phyloP scores from a whole-genome alignment of 2,113 vertebrate species.

The Gobius niger region DNA sequence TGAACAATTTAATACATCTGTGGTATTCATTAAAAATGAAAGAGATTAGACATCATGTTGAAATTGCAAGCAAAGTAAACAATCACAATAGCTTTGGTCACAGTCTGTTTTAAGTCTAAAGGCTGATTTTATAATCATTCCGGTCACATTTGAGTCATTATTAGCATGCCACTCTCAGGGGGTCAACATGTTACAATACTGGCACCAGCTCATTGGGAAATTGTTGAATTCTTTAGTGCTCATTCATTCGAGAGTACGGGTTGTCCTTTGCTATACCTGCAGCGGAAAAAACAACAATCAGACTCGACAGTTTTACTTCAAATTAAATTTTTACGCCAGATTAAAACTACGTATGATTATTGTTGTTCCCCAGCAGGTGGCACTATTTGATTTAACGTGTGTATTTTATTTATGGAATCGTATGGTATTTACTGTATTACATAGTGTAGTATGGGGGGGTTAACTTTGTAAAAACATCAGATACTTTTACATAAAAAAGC shows the following conservation, averaged over 20 bases:
- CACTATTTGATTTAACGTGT: background rate
- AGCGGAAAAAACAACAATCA: conserved; percentile 16
- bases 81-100: conserved; percentile 7
- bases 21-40: background rate
- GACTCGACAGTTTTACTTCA: background rate
- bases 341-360: background rate
- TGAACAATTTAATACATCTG: too few species aligned
- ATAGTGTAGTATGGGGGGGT: too few species aligned
- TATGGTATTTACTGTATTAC: background rate
- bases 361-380: conserved; percentile 43
- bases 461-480: too few species aligned
- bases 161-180: conserved; percentile 1
- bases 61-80: conserved; percentile 10
- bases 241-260: conserved; percentile 67
- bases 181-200: conserved; percentile 20
- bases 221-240: conserved; percentile 37
- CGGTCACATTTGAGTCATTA: conserved; percentile 46
- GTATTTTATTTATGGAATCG: background rate
- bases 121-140: conserved; percentile 24
- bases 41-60: conserved; percentile 15
- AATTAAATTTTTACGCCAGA: background rate
- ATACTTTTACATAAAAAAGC: too few species aligned
- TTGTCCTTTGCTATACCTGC: conserved; percentile 67
- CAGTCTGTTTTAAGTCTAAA: conserved; percentile 1
- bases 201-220: conserved; percentile 25